A percentile compares a stretch with the other conserved stretches of the same genome.
Conservation (phyloP, 2,888 invertebrate genomes). For the Leucophenga montana region DNA sequence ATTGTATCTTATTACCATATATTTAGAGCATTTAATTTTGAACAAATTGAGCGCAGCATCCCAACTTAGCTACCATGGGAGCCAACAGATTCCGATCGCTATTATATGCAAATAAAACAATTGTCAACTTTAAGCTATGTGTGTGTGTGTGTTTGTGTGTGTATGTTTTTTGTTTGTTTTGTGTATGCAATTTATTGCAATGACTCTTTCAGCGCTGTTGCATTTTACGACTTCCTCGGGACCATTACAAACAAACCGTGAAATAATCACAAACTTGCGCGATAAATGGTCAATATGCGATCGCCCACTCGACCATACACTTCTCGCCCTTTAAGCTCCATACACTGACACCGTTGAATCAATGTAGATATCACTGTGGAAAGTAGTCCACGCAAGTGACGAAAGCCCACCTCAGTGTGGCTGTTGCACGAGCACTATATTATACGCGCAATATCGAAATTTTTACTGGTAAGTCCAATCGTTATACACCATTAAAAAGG, state of each 20-base stretch:
- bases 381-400: no score
- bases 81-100: conserved; percentile 13
- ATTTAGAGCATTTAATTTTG: conserved; percentile 2
- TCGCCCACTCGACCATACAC: background rate
- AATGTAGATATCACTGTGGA: no score
- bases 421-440: no score
- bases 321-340: no score
- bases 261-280: conserved; percentile 38
- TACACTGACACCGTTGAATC: no score
- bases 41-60: background rate
- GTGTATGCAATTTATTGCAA: conserved; percentile 56
- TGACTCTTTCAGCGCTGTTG: conserved; percentile 55
- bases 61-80: background rate
- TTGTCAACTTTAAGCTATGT: conserved; percentile 38
- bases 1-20: background rate
- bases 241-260: conserved; percentile 46
- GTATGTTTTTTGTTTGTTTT: conserved; percentile 10
- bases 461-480: no score
- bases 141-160: conserved; percentile 24
- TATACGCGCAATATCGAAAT: no score
- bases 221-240: conserved; percentile 61
- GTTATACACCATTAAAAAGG: no score
- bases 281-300: conserved; percentile 23
- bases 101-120: conserved; percentile 45
- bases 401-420: no score